phyloP scores from a whole-genome alignment of 2,113 vertebrate species.

The Semnornis frantzii region DNA sequence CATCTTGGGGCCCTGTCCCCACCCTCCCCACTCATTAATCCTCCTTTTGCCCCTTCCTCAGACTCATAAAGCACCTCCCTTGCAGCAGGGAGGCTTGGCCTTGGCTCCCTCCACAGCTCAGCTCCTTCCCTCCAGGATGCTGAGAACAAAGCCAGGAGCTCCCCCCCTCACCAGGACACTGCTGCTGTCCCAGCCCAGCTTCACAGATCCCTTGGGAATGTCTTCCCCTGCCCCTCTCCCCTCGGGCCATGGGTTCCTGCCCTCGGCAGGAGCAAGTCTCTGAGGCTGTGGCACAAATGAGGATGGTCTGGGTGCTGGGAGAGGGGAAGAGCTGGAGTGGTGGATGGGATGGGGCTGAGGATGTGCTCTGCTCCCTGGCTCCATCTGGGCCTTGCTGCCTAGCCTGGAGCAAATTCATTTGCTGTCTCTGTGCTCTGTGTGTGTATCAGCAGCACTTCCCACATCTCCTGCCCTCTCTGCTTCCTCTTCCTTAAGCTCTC shows the following conservation, averaged over 20 bases:
- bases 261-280: not conserved
- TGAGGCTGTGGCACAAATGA: fast-evolving
- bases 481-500: not conserved
- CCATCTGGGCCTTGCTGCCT: not conserved
- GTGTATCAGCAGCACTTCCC: not conserved
- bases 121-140: not conserved
- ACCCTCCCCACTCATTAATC: not conserved
- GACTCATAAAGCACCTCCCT: not conserved
- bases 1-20: slow-evolving; percentile 6
- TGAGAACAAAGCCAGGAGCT: not conserved
- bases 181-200: not conserved
- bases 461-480: not conserved
- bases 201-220: not conserved
- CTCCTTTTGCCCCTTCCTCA: not conserved
- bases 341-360: not conserved
- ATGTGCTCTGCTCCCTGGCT: not conserved
- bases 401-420: not conserved
- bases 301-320: not conserved
- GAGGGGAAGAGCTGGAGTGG: not conserved
- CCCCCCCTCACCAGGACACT: not conserved
- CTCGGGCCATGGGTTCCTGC: not conserved
- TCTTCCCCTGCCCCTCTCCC: not conserved
- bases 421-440: not conserved
- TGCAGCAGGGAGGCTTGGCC: not conserved
- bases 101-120: not conserved